These are phyloP conservation scores for Cathartes aura DNA, from an alignment of 2,113 vertebrate genomes.

Conservation along the genomic window DNA sequence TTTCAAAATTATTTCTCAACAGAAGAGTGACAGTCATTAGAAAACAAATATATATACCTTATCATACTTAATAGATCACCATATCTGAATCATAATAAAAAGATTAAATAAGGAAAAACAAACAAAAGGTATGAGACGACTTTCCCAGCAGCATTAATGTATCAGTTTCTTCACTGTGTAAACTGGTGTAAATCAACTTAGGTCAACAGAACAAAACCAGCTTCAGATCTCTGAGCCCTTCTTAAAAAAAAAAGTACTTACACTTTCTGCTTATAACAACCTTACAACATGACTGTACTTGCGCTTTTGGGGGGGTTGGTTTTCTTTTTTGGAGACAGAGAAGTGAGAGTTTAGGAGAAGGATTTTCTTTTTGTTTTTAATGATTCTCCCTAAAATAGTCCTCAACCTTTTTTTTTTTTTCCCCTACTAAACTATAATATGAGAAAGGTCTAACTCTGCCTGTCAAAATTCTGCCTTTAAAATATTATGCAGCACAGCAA, in stretches of 20 bases:
- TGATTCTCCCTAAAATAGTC: background rate
- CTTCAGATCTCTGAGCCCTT: background rate
- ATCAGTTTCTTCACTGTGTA: background rate
- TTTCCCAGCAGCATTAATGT: slow-evolving; percentile 2
- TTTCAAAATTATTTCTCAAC: background rate
- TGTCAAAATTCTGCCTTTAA: background rate
- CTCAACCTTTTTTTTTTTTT: accelerated
- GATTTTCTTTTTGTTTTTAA: background rate
- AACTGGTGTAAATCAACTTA: slow-evolving; percentile 31
- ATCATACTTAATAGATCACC: background rate
- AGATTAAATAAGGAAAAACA: slow-evolving; percentile 19
- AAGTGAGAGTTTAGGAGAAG: background rate
- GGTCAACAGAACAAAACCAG: slow-evolving; percentile 17
- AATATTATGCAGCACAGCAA: background rate
- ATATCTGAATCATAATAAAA: background rate
- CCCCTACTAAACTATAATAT: background rate
- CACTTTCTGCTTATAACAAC: background rate
- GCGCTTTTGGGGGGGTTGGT: accelerated
- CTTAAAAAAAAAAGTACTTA: background rate
- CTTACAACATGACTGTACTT: background rate
- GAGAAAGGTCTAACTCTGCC: background rate
- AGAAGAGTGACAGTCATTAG: background rate
- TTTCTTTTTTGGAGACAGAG: background rate
- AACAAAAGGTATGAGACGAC: background rate
- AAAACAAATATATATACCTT: background rate